Evolutionary conservation across 1,140 invertebrate species (phyloP).

Genomic region (Drosophila lini): DNA sequence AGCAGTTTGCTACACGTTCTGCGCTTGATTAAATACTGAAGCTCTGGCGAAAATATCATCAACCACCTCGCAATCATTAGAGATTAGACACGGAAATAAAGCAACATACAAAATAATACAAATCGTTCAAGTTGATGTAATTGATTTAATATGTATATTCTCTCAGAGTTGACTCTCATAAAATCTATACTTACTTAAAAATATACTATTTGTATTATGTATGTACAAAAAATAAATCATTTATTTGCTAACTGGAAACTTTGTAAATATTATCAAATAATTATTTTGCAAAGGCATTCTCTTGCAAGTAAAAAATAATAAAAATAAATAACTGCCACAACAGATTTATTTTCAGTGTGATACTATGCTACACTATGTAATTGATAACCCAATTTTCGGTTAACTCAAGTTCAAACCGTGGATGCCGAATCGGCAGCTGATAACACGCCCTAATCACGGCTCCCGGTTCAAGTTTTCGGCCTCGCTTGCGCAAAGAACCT

Average conservation of each 20-base stretch:
- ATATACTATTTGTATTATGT: background rate
- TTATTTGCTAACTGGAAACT: too few relatives aligned
- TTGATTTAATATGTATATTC: background rate
- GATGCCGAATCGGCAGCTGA: constrained; percentile 21
- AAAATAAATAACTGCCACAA: background rate
- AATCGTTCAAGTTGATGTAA: background rate
- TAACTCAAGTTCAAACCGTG: constrained; percentile 43
- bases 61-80: constrained; percentile 14
- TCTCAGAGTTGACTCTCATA: background rate
- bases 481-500: constrained; percentile 66
- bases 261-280: too few relatives aligned
- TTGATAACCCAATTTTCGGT: constrained; percentile 60
- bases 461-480: constrained; percentile 64
- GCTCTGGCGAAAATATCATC: constrained; percentile 43
- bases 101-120: background rate
- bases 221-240: too few relatives aligned
- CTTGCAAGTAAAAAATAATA: too few relatives aligned
- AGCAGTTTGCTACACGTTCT: constrained; percentile 36
- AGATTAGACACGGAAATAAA: constrained; percentile 14
- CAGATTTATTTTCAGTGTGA: constrained; percentile 7
- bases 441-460: constrained; percentile 58
- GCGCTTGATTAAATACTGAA: constrained; percentile 61
- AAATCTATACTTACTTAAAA: background rate
- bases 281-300: too few relatives aligned
- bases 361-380: constrained; percentile 2